phyloP scores from a whole-genome alignment of 2,113 vertebrate species.

The Tetraodon nigroviridis region DNA sequence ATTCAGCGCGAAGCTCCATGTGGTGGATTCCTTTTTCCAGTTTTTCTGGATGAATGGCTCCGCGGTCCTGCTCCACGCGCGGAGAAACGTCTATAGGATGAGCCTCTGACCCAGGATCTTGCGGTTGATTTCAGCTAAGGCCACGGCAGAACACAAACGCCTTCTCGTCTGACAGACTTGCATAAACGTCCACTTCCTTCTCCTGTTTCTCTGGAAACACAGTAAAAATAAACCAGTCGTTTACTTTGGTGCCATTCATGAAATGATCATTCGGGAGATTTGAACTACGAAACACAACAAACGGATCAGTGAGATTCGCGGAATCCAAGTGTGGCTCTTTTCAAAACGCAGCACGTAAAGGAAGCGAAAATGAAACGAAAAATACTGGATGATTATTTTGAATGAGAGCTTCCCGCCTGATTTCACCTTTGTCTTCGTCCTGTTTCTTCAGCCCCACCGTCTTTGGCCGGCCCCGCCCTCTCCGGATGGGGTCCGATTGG shows the following conservation, averaged over 20 bases:
- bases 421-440: slow-evolving; percentile 93
- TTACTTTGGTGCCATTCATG: too few species aligned
- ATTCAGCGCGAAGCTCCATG: too few species aligned
- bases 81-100: slow-evolving; percentile 72
- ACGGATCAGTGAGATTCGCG: too few species aligned
- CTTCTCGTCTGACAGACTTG: slow-evolving; percentile 96
- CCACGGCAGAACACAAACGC: slow-evolving; percentile 98
- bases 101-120: slow-evolving; percentile 98
- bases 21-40: slow-evolving; percentile 18
- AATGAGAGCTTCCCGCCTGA: too few species aligned
- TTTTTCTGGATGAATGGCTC: neutral
- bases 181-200: slow-evolving; percentile 96
- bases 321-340: too few species aligned
- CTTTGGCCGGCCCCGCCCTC: slow-evolving; percentile 91
- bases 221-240: too few species aligned
- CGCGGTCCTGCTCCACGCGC: neutral
- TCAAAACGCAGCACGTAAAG: too few species aligned
- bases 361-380: neutral
- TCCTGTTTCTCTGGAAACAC: slow-evolving; percentile 88
- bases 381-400: too few species aligned
- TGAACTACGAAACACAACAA: too few species aligned
- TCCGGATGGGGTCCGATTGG: slow-evolving; percentile 89
- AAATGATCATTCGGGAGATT: too few species aligned
- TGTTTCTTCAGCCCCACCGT: slow-evolving; percentile 89
- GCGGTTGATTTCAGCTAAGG: slow-evolving; percentile 98